phyloP scores from a whole-genome alignment of 2,797 vertebrate species.

The Apogon hyalosoma region DNA sequence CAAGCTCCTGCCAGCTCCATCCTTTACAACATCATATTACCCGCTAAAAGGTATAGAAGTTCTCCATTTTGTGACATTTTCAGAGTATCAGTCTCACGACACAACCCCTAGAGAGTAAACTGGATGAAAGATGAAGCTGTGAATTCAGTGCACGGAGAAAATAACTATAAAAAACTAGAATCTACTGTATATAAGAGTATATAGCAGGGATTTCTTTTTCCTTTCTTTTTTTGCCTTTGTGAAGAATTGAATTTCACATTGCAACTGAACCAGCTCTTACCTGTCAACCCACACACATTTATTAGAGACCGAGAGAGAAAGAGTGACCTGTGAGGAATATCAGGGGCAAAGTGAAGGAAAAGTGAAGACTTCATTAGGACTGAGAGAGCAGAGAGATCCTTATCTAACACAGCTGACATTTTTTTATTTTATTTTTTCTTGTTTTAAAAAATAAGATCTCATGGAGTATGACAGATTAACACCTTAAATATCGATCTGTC shows the following conservation, averaged over 20 bases:
- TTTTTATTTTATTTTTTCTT: no score
- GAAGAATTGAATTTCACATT: slow-evolving; percentile 57
- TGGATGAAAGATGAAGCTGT: slow-evolving; percentile 22
- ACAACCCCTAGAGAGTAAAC: slow-evolving; percentile 11
- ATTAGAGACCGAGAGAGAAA: slow-evolving; percentile 21
- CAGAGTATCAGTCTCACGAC: slow-evolving; percentile 1
- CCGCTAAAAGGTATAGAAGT: slow-evolving; percentile 16
- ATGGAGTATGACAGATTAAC: no score
- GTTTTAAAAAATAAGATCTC: no score
- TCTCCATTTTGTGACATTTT: slow-evolving; percentile 12
- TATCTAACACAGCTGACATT: slow-evolving; percentile 1
- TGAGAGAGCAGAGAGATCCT: not conserved
- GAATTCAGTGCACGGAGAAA: not conserved
- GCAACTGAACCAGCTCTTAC: slow-evolving; percentile 47
- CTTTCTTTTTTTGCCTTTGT: slow-evolving; percentile 30
- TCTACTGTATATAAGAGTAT: not conserved
- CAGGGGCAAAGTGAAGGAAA: slow-evolving; percentile 26
- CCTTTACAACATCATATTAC: slow-evolving; percentile 13
- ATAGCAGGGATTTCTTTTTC: slow-evolving; percentile 11
- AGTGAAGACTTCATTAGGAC: slow-evolving; percentile 27
- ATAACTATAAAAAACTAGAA: not conserved
- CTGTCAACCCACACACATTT: slow-evolving; percentile 51
- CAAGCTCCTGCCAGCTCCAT: slow-evolving; percentile 10
- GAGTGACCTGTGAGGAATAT: slow-evolving; percentile 33
- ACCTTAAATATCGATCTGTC: not conserved